phyloP scores from a whole-genome alignment of 2,888 invertebrate genomes.

The Automeris io region DNA sequence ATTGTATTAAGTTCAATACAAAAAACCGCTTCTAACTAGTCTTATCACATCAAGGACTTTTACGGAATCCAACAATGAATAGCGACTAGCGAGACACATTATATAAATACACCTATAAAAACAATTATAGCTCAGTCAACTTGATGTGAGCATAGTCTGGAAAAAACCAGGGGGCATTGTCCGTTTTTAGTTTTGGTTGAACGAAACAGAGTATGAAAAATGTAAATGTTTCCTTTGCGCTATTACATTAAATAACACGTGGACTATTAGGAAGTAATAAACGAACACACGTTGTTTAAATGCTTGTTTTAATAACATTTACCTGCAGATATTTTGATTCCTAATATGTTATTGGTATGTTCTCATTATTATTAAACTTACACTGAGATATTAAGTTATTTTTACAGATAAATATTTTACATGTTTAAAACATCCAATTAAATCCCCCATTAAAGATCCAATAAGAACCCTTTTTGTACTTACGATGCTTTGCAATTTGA shows the following conservation, averaged over 20 bases:
- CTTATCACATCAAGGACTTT: constrained; percentile 7
- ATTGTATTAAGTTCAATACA: neutral
- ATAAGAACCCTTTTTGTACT: too few species aligned
- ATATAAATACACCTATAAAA: constrained; percentile 7
- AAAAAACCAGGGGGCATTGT: constrained; percentile 67
- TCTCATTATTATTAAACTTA: too few species aligned
- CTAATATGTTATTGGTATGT: too few species aligned
- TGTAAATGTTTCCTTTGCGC: neutral
- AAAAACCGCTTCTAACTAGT: constrained; percentile 3
- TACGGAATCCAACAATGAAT: constrained; percentile 6
- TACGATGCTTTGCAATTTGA: too few species aligned
- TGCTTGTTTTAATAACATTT: neutral
- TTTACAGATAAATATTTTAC: too few species aligned
- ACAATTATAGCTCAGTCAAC: constrained; percentile 15
- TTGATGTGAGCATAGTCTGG: constrained; percentile 32
- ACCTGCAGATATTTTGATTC: too few species aligned
- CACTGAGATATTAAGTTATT: too few species aligned
- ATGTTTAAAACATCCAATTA: too few species aligned
- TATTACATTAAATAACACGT: neutral
- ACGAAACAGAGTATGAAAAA: constrained; percentile 32
- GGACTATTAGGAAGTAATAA: neutral
- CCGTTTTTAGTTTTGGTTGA: constrained; percentile 64
- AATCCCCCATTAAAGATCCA: too few species aligned
- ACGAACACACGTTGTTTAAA: neutral
- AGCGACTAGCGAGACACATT: neutral